Base-by-base conservation (phyloP, 2,113 vertebrate genomes). In the Aspiorhynchus laticeps region DNA sequence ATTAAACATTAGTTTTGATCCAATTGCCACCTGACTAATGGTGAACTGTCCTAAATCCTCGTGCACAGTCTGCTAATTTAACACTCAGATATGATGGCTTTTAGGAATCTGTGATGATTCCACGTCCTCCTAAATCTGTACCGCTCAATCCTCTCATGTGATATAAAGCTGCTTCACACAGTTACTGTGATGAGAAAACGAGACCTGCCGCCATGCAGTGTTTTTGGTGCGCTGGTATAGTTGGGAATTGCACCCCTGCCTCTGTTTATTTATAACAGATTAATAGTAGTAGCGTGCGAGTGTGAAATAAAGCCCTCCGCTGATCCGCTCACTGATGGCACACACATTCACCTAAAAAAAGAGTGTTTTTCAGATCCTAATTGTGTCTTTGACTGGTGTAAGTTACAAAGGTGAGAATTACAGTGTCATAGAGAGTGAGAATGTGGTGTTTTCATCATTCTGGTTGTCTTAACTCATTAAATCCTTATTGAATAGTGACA, bases 361-460 rank as follows among this genome's bases (percentile, higher is more conserved):
- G 15, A 53, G 53, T 59, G 19, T 56, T 61, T 80, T 41, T 38
- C 33, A 9, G 28, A 41, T 38, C 11, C 4, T 80, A 80, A 80
- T n/a, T 61, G 53, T 80, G 53, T 36, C 53, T 80, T 59, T 26
- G 21, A 38, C 41, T 67, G 78, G 82, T 59, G 77, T n/a, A 78
- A 53, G 77, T 36, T 51, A 73, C 59, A 36, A 36, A 85, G 74
- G 85, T 75, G 46, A 76, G 41, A 87, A 85, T 26, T 41, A 76
- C 14, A 51, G 31, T 7, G 26, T 38, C 41, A 74, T 84, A 28
- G 80, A 51, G 73, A 48, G 15, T 75, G 71, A 59, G 12, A n/a
- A 77, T 21, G 78, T 71, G 53, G 26, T 86, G 71, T 82, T 86
- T 86, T 88, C 67, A 89, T 85, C 87, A 74, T 86, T 81, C 86